A percentile compares a stretch with the other conserved stretches of the same genome.
phyloP scores from a whole-genome alignment of 2,888 invertebrate species.

The Cartodere bifasciata region DNA sequence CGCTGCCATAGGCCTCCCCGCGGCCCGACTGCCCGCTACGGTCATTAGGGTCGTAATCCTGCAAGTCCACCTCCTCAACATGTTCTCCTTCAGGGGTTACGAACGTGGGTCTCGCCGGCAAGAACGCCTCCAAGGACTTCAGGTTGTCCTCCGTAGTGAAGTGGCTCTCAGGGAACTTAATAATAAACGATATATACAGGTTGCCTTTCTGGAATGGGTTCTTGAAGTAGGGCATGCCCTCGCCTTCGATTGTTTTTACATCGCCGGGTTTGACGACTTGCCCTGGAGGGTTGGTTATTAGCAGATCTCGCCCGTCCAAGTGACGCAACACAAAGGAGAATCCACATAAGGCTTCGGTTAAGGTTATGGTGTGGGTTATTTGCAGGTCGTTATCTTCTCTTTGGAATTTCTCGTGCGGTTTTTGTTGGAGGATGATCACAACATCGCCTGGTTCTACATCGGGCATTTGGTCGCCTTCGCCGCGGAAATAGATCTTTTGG shows the following conservation, averaged over 20 bases:
- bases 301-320: constrained; percentile 74
- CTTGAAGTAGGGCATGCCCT: constrained; percentile 83
- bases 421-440: constrained; percentile 71
- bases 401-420: constrained; percentile 66
- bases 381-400: constrained; percentile 63
- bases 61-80: constrained; percentile 76
- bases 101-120: constrained; percentile 60
- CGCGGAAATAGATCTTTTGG: constrained; percentile 73
- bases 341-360: constrained; percentile 87
- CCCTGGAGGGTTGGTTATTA: constrained; percentile 67
- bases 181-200: constrained; percentile 74
- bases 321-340: constrained; percentile 76
- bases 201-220: constrained; percentile 80
- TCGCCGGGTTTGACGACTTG: constrained; percentile 74
- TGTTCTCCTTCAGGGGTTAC: constrained; percentile 64
- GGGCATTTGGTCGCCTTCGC: constrained; percentile 85
- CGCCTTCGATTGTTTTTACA: constrained; percentile 63
- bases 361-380: constrained; percentile 59
- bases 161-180: constrained; percentile 72
- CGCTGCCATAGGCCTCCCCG: constrained; percentile 61
- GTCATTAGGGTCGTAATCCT: constrained; percentile 56
- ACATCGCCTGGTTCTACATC: constrained; percentile 81
- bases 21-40: constrained; percentile 37
- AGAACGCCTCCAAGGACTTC: constrained; percentile 55
- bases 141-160: constrained; percentile 58